These are phyloP conservation scores for Dolomedes plantarius DNA, from an alignment of 2,888 invertebrate species.

Conservation along the genomic window DNA sequence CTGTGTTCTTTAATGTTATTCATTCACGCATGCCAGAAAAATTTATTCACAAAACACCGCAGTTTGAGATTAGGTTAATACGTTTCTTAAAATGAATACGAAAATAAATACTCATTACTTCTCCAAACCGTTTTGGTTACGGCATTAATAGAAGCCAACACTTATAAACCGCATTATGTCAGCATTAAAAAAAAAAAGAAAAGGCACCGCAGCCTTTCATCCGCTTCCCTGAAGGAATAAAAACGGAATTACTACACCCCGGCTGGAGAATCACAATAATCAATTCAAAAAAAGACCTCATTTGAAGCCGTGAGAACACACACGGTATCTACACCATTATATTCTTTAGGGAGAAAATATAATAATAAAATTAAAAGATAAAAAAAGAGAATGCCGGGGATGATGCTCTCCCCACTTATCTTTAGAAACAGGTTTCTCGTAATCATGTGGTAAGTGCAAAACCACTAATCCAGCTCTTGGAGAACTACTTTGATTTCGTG, in stretches of 20 bases:
- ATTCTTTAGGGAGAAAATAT: constrained; percentile 32
- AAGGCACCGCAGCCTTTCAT: too few relatives aligned
- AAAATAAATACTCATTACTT: background rate
- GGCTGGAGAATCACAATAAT: background rate
- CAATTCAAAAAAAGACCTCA: background rate
- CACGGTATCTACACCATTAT: constrained; percentile 1
- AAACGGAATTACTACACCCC: background rate
- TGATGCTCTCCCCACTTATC: constrained; percentile 12
- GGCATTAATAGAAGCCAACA: background rate
- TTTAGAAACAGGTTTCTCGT: constrained; percentile 28
- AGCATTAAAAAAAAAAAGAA: background rate
- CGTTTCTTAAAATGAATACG: background rate
- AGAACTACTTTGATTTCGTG: constrained; percentile 48
- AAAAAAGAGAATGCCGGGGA: constrained; percentile 1
- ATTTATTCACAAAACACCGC: too few relatives aligned
- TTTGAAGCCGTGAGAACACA: constrained; percentile 57
- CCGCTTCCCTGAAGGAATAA: background rate
- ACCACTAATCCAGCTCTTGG: constrained; percentile 54
- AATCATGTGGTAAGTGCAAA: constrained; percentile 59
- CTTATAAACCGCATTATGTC: background rate
- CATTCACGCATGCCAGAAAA: too few relatives aligned
- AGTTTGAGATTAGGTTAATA: background rate
- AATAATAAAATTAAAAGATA: constrained; percentile 63
- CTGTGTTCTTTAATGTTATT: too few relatives aligned
- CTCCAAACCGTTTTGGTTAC: background rate